These are phyloP conservation scores for Lithobates sylvaticus DNA, from an alignment of 2,797 vertebrate genomes.

Conservation along the genomic window DNA sequence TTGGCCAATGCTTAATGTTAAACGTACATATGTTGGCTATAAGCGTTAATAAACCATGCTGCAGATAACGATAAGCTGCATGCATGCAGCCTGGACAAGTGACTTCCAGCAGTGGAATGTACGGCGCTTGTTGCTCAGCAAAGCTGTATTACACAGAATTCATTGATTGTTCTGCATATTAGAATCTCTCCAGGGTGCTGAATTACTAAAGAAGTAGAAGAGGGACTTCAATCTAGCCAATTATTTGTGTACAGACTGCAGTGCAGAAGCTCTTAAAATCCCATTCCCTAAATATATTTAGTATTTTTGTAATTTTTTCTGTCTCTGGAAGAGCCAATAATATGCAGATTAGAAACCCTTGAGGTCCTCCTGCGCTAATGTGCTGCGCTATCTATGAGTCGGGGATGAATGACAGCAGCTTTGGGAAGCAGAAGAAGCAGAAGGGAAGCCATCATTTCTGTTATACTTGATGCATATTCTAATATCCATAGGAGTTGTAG, in stretches of 20 bases:
- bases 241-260: neutral
- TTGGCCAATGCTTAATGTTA: neutral
- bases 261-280: neutral
- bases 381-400: neutral
- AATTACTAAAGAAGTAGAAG: neutral
- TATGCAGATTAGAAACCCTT: neutral
- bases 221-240: neutral
- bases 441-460: too few relatives aligned
- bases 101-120: neutral
- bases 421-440: too few relatives aligned
- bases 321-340: neutral
- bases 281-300: too few relatives aligned
- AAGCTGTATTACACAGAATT: neutral
- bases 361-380: neutral
- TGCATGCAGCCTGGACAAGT: neutral
- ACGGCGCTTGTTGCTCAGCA: conserved; percentile 28
- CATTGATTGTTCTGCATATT: neutral
- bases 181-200: neutral
- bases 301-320: neutral
- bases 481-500: too few relatives aligned
- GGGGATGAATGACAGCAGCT: too few relatives aligned
- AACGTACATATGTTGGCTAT: neutral
- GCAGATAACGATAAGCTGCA: conserved; percentile 1
- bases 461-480: too few relatives aligned
- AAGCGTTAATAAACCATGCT: neutral